These are phyloP conservation scores for Pseudococcus longispinus DNA, from an alignment of 2,888 invertebrate genomes.

Conservation along the genomic window DNA sequence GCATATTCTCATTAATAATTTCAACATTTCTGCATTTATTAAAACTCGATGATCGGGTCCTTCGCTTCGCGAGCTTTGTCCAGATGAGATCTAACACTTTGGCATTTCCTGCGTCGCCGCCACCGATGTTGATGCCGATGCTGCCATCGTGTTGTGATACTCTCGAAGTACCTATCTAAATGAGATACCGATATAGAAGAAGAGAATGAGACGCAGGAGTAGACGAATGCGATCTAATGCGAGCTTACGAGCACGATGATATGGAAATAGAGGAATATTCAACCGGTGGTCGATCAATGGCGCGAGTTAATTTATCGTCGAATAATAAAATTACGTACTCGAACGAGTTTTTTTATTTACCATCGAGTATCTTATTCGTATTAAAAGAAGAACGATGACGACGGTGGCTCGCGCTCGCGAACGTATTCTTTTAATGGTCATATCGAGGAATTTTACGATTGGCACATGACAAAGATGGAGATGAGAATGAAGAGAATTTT, in stretches of 20 bases:
- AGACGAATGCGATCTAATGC: not conserved
- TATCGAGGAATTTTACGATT: not conserved
- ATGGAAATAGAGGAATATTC: not conserved
- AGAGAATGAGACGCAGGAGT: not conserved
- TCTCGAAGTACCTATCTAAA: not conserved
- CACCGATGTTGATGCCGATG: not conserved
- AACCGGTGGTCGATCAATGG: not conserved
- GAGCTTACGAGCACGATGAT: not conserved
- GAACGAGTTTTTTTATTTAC: not conserved
- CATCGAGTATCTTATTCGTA: not conserved
- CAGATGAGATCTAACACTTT: not conserved
- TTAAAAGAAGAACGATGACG: not conserved
- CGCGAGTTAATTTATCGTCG: not conserved
- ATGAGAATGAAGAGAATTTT: not conserved
- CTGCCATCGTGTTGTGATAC: not conserved
- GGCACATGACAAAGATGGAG: not conserved
- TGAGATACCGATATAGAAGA: not conserved
- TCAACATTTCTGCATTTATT: conserved; percentile 38
- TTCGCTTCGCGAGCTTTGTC: not conserved
- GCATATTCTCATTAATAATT: conserved; percentile 24
- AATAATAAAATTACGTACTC: not conserved
- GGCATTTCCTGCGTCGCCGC: not conserved
- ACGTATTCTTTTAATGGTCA: not conserved
- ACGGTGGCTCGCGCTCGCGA: not conserved
- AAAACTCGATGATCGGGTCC: conserved; percentile 24